Percentiles rank a stretch among this genome's conserved stretches.
Conservation (phyloP, 2,113 vertebrate genomes). For the Tauraco erythrolophus region DNA sequence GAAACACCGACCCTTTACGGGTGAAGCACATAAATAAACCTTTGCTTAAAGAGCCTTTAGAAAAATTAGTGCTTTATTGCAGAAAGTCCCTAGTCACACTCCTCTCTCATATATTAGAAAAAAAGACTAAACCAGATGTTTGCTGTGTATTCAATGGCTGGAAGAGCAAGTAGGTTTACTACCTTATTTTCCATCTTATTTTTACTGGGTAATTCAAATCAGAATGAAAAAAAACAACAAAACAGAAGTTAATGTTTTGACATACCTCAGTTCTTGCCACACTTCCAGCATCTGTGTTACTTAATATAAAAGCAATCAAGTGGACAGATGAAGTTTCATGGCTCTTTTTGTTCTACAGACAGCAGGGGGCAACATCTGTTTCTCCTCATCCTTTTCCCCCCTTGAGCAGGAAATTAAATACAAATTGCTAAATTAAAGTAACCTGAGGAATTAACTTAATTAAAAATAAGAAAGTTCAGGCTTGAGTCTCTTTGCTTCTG, state of each 20-base stretch:
- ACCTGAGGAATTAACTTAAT: not conserved
- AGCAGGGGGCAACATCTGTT: slow-evolving; percentile 16
- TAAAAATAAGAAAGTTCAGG: not conserved
- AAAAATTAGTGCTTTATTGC: not conserved
- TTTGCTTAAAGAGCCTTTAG: not conserved
- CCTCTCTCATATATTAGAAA: not conserved
- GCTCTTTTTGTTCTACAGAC: not conserved
- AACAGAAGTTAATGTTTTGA: not conserved
- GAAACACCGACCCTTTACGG: not conserved
- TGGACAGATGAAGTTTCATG: not conserved
- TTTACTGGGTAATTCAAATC: not conserved
- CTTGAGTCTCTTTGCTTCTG: not conserved
- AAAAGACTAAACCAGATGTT: not conserved
- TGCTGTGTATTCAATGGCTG: not conserved
- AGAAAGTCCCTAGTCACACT: not conserved
- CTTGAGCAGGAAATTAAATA: slow-evolving; percentile 25
- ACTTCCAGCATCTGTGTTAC: not conserved
- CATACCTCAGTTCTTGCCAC: not conserved
- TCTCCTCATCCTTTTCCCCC: not conserved
- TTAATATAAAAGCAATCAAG: not conserved
- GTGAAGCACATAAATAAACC: not conserved
- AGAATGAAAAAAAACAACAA: not conserved
- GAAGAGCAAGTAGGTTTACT: not conserved
- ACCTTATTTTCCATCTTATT: not conserved
- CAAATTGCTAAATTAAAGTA: slow-evolving; percentile 15